Evolutionary conservation across 2,797 vertebrate genomes (phyloP).

Genomic region (Craterocephalus amniculus): DNA sequence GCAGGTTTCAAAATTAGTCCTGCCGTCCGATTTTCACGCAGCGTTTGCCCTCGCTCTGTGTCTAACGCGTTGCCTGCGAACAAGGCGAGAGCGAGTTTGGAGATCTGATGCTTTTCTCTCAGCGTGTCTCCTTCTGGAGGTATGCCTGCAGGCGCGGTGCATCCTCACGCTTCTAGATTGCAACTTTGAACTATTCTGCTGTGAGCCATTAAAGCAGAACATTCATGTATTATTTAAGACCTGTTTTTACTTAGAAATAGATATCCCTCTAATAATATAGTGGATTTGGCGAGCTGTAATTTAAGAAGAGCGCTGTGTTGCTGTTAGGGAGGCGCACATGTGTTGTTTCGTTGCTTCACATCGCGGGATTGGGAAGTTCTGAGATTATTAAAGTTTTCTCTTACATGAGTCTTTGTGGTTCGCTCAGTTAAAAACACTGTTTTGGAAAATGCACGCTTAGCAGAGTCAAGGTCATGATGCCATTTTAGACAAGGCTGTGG

Average conservation of each 20-base stretch:
- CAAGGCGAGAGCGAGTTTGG: conserved; percentile 24
- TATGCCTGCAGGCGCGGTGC: conserved; percentile 45
- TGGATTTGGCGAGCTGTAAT: conserved; percentile 48
- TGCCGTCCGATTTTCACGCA: conserved; percentile 24
- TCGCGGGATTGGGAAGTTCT: conserved; percentile 11
- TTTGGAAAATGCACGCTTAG: conserved; percentile 21
- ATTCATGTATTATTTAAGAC: conserved; percentile 70
- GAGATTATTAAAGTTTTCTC: conserved; percentile 10
- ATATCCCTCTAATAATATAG: conserved; percentile 36
- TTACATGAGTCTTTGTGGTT: background rate
- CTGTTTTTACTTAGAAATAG: conserved; percentile 52
- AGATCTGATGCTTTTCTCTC: conserved; percentile 47
- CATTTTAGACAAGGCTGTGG: background rate
- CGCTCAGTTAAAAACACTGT: background rate
- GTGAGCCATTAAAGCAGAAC: conserved; percentile 53
- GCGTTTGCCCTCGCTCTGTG: conserved; percentile 27
- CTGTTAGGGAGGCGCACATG: conserved; percentile 40
- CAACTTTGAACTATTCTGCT: conserved; percentile 64
- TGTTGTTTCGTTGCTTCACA: conserved; percentile 35
- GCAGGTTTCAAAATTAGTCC: conserved; percentile 5
- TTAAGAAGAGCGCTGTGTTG: conserved; percentile 36
- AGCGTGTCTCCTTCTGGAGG: conserved; percentile 41
- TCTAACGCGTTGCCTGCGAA: conserved; percentile 31
- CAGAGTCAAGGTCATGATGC: conserved; percentile 27
- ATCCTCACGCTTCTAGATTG: conserved; percentile 43